Conservation (phyloP, 2,797 vertebrate genomes). For the Anabacerthia variegaticeps region DNA sequence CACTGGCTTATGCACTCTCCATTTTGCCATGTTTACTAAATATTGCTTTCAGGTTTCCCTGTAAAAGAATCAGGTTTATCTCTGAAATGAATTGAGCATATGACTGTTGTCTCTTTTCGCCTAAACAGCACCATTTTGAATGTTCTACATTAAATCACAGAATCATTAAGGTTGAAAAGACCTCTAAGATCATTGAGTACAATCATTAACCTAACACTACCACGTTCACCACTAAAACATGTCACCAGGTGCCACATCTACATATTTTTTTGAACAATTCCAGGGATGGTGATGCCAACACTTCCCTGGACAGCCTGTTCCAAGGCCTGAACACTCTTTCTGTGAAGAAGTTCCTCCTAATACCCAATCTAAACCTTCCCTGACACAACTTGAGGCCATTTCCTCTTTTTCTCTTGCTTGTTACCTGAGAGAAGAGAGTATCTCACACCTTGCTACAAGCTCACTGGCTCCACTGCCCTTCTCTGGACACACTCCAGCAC, state of each 20-base stretch:
- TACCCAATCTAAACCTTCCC: neutral
- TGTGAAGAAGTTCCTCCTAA: neutral
- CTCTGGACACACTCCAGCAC: neutral
- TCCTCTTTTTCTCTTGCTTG: neutral
- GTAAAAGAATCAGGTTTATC: slow-evolving; percentile 38
- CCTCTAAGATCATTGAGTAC: neutral
- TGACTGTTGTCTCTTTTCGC: neutral
- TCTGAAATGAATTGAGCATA: slow-evolving; percentile 13
- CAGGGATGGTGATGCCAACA: neutral
- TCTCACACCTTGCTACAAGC: neutral
- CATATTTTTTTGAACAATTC: neutral
- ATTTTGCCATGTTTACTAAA: neutral
- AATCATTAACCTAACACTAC: neutral
- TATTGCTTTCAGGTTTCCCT: slow-evolving; percentile 11
- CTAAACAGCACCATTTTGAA: neutral
- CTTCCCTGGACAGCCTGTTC: neutral
- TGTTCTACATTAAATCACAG: neutral
- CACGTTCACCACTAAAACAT: neutral
- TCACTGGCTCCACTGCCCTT: neutral
- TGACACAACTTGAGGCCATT: neutral
- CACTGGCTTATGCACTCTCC: neutral
- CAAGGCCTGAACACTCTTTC: neutral
- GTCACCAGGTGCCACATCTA: neutral
- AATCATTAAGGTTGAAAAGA: neutral
- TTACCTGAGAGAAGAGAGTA: neutral